Percentiles rank a stretch among this genome's conserved stretches.
phyloP scores from a whole-genome alignment of 1,140 invertebrate species.

The Scylla paramamosain region DNA sequence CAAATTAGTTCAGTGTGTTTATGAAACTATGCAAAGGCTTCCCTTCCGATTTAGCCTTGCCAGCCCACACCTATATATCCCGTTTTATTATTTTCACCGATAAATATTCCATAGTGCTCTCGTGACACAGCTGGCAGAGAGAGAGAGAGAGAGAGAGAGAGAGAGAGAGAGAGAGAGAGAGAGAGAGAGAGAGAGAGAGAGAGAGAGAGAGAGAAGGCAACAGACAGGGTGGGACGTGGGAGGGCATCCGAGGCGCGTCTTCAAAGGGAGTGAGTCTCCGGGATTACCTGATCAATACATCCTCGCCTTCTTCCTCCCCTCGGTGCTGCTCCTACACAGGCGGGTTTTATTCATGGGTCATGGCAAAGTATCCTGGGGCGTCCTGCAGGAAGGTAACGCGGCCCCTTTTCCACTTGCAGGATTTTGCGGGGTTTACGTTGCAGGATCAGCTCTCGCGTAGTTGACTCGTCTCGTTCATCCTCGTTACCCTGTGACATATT shows the following conservation, averaged over 20 bases:
- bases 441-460: background rate
- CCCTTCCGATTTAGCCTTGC: background rate
- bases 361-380: no score
- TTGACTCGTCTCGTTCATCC: background rate
- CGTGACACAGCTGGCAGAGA: background rate
- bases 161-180: no score
- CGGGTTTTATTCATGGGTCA: no score
- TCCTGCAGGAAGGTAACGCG: no score
- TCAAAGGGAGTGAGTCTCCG: background rate
- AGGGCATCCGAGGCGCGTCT: background rate
- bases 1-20: background rate
- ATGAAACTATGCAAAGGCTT: background rate
- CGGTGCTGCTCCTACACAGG: no score
- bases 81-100: background rate
- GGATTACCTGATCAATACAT: background rate
- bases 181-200: no score
- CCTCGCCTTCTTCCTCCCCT: background rate
- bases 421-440: background rate
- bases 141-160: background rate
- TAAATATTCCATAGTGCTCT: background rate
- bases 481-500: background rate
- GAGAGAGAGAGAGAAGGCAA: background rate
- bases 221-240: background rate
- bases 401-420: background rate
- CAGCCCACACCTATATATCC: background rate